Evolutionary conservation across 2,113 vertebrate genomes (phyloP), one percentile per base, ranked within the genome.

Genomic region (Varanus salvator): DNA sequence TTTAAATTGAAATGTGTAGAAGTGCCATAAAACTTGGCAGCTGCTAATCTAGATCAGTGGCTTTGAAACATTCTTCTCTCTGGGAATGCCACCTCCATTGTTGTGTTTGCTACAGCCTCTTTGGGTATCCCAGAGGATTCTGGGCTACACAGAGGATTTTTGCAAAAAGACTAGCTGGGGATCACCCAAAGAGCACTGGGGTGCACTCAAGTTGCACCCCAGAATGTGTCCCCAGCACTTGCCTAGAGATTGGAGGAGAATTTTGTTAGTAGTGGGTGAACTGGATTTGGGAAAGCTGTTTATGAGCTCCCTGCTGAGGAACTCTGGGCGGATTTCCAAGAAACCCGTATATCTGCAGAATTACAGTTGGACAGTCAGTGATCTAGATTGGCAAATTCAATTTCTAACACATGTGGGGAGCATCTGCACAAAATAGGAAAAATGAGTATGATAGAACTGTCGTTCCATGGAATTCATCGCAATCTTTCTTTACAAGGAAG

Each of bases 361-460:
- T 27, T 50, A 31, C 66, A 7, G 6, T 76, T 50, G 50, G 66
- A 21, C 71, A 82, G 6, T 8, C 12, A 72, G 8, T 48, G 71
- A 38, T 74, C n/a, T 38, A 57, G 21, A 50, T 29, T 31, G 21
- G 3, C 23, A 50, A 38, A 44, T 76, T 76, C 31, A n/a, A 8
- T 14, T 34, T 76, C 38, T 66, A 48, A 48, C 66, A 44, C 34
- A 64, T 31, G 57, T 34, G 21, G 29, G 77, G 76, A 84, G 71
- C 80, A n/a, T 64, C 69, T 74, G 38, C 52, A 14, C 8, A 29
- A 60, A 86, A 27, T 44, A 3, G 17, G 38, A 66, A 1, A 54
- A 44, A 19, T 0, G 14, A 1, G 6, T 29, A 2, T 17, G 17
- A 64, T 19, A 0, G 0, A 76, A 8, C 25, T 2, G 8, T 23